Conservation (phyloP, 2,888 invertebrate genomes). For the Electrophaes corylata region DNA sequence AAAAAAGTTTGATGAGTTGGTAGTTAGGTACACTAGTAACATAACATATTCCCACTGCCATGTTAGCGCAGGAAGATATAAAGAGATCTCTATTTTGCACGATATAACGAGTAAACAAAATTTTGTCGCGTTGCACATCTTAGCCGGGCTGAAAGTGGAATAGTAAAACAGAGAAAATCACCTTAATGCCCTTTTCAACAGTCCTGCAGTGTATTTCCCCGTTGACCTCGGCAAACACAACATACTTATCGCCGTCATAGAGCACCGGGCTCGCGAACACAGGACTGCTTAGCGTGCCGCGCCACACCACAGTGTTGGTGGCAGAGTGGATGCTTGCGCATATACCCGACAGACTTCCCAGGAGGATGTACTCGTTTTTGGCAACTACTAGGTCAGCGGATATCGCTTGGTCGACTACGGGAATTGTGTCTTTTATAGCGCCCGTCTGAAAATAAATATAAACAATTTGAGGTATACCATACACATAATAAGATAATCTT, state of each 20-base stretch:
- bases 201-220: constrained; percentile 83
- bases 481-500: too few relatives aligned
- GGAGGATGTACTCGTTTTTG: constrained; percentile 64
- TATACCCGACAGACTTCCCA: constrained; percentile 85
- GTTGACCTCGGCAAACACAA: constrained; percentile 82
- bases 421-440: constrained; percentile 57
- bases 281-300: constrained; percentile 82
- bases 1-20: background rate
- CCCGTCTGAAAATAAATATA: constrained; percentile 78
- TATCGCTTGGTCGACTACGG: constrained; percentile 72
- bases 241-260: constrained; percentile 79
- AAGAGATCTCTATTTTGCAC: too few relatives aligned
- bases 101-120: too few relatives aligned
- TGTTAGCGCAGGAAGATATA: too few relatives aligned
- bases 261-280: constrained; percentile 87
- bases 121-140: too few relatives aligned
- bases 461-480: background rate
- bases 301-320: constrained; percentile 85
- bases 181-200: constrained; percentile 77
- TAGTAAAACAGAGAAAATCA: constrained; percentile 38
- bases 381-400: constrained; percentile 76
- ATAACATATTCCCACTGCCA: too few relatives aligned
- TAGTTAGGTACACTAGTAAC: too few relatives aligned
- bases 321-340: constrained; percentile 80
- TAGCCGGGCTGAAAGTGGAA: too few relatives aligned